These are phyloP conservation scores for Crenuchus spilurus DNA, from an alignment of 2,797 vertebrate species.

Conservation along the genomic window DNA sequence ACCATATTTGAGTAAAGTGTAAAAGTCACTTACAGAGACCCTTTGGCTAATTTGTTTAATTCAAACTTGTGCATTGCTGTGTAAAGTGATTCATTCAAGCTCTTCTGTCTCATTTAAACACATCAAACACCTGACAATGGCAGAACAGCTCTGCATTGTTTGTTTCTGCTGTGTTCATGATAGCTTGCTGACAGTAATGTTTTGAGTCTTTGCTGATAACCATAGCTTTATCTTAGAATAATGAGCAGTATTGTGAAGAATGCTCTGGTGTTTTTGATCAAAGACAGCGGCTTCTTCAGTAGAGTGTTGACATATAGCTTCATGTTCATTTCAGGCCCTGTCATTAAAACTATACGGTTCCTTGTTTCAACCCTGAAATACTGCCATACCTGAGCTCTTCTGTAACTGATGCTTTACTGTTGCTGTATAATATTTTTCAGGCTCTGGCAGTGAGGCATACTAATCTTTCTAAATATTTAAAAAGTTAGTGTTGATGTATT, in stretches of 20 bases:
- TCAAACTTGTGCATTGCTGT: not conserved
- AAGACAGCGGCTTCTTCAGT: not conserved
- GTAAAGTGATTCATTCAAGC: not conserved
- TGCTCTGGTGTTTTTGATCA: constrained; percentile 4
- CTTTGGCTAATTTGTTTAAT: not conserved
- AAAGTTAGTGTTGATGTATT: not conserved
- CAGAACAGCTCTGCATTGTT: not conserved
- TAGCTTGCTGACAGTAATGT: not conserved
- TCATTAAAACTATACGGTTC: not conserved
- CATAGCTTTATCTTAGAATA: not conserved
- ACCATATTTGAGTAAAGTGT: not conserved
- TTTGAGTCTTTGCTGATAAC: not conserved
- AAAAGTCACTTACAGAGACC: not conserved
- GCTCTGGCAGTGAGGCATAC: not conserved
- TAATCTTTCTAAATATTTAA: not conserved
- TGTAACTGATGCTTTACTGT: not conserved
- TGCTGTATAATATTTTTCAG: not conserved
- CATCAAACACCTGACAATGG: not conserved
- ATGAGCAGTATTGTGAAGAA: not conserved
- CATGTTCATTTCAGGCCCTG: not conserved
- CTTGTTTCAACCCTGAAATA: not conserved
- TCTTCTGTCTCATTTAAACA: not conserved
- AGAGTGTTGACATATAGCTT: not conserved
- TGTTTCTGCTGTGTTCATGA: not conserved
- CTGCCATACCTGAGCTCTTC: not conserved